Evolutionary conservation across 2,888 invertebrate species (phyloP).

Genomic region (Tachina fera): DNA sequence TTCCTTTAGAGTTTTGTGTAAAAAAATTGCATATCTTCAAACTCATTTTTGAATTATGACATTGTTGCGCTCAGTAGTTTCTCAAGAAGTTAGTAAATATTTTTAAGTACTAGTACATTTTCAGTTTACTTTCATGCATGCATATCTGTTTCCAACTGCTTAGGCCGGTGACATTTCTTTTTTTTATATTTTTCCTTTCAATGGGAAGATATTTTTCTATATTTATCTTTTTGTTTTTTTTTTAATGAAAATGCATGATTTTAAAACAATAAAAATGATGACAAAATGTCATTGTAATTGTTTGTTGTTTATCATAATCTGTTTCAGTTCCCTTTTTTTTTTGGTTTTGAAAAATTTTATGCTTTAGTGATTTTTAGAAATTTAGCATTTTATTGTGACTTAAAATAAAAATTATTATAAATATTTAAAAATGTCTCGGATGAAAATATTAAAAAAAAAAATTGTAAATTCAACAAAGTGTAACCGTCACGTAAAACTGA

Average conservation of each 20-base stretch:
- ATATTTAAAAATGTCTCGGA: slow-evolving; percentile 45
- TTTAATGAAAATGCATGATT: slow-evolving; percentile 56
- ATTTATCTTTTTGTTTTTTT: slow-evolving; percentile 1
- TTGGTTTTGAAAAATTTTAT: slow-evolving; percentile 52
- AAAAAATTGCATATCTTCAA: too few relatives aligned
- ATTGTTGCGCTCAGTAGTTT: too few relatives aligned
- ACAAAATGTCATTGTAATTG: slow-evolving; percentile 70
- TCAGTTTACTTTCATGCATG: not conserved
- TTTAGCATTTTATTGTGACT: slow-evolving; percentile 60
- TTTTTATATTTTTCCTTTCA: slow-evolving; percentile 29
- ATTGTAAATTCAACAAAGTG: slow-evolving; percentile 59
- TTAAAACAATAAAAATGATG: slow-evolving; percentile 64
- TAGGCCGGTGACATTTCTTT: slow-evolving; percentile 3
- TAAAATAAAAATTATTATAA: slow-evolving; percentile 27
- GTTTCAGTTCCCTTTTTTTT: slow-evolving; percentile 33
- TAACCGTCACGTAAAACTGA: slow-evolving; percentile 68
- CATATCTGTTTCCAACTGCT: slow-evolving; percentile 5
- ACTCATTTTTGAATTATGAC: too few relatives aligned
- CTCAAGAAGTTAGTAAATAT: too few relatives aligned
- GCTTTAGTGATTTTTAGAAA: slow-evolving; percentile 68
- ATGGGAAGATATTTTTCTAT: too few relatives aligned
- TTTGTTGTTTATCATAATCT: slow-evolving; percentile 64
- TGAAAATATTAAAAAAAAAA: slow-evolving; percentile 32
- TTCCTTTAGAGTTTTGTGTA: too few relatives aligned
- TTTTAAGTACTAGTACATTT: not conserved